A percentile compares a stretch with the other conserved stretches of the same genome.
phyloP scores from a whole-genome alignment of 1,140 invertebrate genomes.

The Saxidomus purpurata region DNA sequence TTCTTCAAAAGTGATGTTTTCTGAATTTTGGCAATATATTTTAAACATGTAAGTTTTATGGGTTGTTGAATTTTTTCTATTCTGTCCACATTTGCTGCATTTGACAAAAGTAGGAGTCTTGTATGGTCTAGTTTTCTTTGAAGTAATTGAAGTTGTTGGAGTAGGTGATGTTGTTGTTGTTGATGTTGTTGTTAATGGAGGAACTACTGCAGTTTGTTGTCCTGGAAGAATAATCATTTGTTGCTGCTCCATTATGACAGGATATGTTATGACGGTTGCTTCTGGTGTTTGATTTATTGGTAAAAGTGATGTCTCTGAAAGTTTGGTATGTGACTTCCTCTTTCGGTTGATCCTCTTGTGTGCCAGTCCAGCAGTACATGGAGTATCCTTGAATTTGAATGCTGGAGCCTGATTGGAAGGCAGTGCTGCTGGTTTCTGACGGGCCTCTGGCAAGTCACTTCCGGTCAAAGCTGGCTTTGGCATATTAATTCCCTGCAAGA shows the following conservation, averaged over 20 bases:
- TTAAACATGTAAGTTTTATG: conserved; percentile 30
- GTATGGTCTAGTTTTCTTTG: conserved; percentile 20
- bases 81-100: conserved; percentile 45
- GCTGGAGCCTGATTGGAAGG: conserved; percentile 23
- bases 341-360: conserved; percentile 21
- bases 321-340: neutral
- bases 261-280: neutral
- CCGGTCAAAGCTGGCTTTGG: conserved; percentile 38
- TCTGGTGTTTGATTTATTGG: neutral
- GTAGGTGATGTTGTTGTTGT: neutral
- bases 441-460: conserved; percentile 52
- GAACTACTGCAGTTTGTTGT: neutral
- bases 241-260: conserved; percentile 36
- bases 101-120: conserved; percentile 29
- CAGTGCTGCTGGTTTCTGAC: conserved; percentile 43
- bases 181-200: neutral
- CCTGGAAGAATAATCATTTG: conserved; percentile 1
- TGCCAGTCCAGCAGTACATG: conserved; percentile 54
- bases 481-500: conserved; percentile 45
- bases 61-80: conserved; percentile 15
- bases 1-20: conserved; percentile 26
- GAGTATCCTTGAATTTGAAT: neutral
- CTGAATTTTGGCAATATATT: conserved; percentile 13
- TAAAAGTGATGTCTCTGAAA: neutral
- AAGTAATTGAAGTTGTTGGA: neutral